These are phyloP conservation scores for Falco naumanni DNA, from an alignment of 2,797 vertebrate species.

Conservation along the genomic window DNA sequence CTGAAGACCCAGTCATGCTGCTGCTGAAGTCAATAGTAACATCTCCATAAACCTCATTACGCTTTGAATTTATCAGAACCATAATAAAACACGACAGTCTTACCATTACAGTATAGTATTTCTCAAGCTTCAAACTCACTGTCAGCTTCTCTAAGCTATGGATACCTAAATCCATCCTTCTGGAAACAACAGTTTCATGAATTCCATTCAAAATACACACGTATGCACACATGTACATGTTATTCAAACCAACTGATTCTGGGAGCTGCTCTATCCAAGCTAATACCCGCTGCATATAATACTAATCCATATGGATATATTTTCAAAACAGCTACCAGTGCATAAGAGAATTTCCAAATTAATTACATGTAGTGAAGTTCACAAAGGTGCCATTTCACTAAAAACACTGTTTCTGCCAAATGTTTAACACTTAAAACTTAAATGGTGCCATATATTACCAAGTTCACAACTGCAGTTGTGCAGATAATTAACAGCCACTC, in stretches of 20 bases:
- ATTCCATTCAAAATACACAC: background rate
- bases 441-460: background rate
- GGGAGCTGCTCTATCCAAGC: background rate
- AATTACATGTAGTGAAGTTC: background rate
- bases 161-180: background rate
- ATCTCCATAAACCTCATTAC: background rate
- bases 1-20: background rate
- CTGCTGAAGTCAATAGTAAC: conserved; percentile 14
- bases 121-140: background rate
- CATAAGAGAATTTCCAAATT: background rate
- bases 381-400: background rate
- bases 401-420: background rate
- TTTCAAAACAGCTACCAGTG: background rate
- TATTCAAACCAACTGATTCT: background rate
- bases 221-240: rapidly evolving
- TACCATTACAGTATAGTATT: background rate
- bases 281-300: background rate
- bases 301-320: background rate
- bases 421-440: background rate
- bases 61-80: background rate
- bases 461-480: background rate
- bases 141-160: background rate
- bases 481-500: conserved; percentile 61
- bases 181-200: background rate
- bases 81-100: background rate